These are phyloP conservation scores for Corvus hawaiiensis DNA, from an alignment of 2,113 vertebrate genomes.

Conservation along the genomic window DNA sequence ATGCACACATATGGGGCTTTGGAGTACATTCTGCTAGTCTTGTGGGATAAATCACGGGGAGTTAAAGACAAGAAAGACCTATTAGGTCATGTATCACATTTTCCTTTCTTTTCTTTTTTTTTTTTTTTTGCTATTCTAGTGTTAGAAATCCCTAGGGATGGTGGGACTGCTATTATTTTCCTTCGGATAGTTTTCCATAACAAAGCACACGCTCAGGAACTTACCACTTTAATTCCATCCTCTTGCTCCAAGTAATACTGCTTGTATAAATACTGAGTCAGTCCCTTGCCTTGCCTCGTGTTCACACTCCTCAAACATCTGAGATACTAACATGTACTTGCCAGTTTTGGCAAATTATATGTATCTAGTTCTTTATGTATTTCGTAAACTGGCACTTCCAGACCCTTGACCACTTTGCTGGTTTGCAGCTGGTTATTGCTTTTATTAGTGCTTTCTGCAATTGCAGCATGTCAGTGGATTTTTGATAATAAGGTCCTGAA, in stretches of 20 bases:
- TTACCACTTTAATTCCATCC: slow-evolving; percentile 57
- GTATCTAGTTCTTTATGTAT: slow-evolving; percentile 45
- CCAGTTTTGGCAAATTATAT: slow-evolving; percentile 58
- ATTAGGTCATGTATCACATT: slow-evolving; percentile 41
- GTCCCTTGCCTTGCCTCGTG: slow-evolving; percentile 54
- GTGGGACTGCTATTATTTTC: slow-evolving; percentile 31
- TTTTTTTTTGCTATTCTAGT: background rate
- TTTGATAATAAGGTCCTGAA: slow-evolving; percentile 30
- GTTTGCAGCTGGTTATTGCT: slow-evolving; percentile 33
- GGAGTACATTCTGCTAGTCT: slow-evolving; percentile 12
- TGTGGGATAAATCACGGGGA: slow-evolving; percentile 5
- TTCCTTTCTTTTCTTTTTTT: background rate
- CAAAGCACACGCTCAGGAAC: slow-evolving; percentile 41
- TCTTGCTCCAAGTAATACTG: slow-evolving; percentile 54
- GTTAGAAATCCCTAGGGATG: slow-evolving; percentile 34
- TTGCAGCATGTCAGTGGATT: background rate
- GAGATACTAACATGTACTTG: slow-evolving; percentile 34
- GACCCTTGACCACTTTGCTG: slow-evolving; percentile 40
- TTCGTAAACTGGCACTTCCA: background rate
- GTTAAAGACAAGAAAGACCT: slow-evolving; percentile 43
- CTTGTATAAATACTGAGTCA: slow-evolving; percentile 63
- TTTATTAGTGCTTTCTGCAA: background rate
- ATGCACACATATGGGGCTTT: background rate
- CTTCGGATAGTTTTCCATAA: slow-evolving; percentile 38
- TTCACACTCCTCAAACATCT: slow-evolving; percentile 52